phyloP scores from a whole-genome alignment of 2,113 vertebrate genomes.

The Notarius lentiginosus region DNA sequence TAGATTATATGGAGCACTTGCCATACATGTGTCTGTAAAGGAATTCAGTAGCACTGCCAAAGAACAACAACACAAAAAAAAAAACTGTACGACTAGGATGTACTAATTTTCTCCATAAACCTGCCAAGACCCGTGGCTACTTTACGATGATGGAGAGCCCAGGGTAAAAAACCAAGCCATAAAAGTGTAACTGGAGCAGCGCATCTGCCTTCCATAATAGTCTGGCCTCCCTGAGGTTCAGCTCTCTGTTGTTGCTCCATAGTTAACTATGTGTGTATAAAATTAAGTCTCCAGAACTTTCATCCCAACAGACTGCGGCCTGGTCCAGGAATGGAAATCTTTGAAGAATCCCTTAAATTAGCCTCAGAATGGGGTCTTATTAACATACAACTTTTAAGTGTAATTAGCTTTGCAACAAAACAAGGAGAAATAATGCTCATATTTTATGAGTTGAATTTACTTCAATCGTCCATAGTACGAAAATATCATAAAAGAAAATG shows the following conservation, averaged over 20 bases:
- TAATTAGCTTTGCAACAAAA: slow-evolving; percentile 38
- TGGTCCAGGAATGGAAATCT: slow-evolving; percentile 37
- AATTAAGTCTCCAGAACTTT: slow-evolving; percentile 44
- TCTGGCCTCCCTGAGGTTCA: slow-evolving; percentile 51
- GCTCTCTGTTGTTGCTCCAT: slow-evolving; percentile 46
- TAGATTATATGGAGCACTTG: not conserved
- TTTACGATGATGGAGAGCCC: not conserved
- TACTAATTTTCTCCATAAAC: not conserved
- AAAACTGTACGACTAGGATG: not conserved
- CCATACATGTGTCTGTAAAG: not conserved
- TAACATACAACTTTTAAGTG: slow-evolving; percentile 35
- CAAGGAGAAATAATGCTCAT: not conserved
- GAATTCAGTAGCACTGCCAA: too few relatives aligned
- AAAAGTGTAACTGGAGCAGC: slow-evolving; percentile 55
- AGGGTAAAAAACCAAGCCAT: slow-evolving; percentile 37
- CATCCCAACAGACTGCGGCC: slow-evolving; percentile 39
- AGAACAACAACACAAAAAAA: not conserved
- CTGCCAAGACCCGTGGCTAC: not conserved
- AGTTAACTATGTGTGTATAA: slow-evolving; percentile 47
- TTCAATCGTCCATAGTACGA: not conserved
- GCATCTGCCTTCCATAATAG: slow-evolving; percentile 49
- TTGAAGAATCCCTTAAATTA: slow-evolving; percentile 47
- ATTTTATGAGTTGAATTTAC: not conserved
- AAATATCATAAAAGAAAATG: not conserved
- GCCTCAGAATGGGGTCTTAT: slow-evolving; percentile 40